Base-by-base conservation (phyloP, 2,888 invertebrate genomes). In the Tromatobia lineatoria region DNA sequence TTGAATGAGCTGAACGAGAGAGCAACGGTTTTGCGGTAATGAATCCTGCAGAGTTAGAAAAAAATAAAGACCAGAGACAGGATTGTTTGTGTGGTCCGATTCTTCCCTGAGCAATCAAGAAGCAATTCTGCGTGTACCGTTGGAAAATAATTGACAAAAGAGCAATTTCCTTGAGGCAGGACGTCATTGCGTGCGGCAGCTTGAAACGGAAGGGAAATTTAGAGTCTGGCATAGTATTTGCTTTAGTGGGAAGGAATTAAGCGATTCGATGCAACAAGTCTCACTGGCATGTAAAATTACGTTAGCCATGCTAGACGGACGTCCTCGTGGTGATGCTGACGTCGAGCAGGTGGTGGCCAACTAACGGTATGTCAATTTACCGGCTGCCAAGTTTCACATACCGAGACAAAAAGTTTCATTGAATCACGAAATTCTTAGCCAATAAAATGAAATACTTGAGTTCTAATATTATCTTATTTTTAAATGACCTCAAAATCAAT, bases 351-450 rank as follows among this genome's bases (percentile, higher is more conserved):
- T 66, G 38, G 54, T 67, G 54, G 25, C 20, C 10, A 69, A 57
- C 66, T 82, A 81, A 81, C 80, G 80, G 80, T 50, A 76, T 57
- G 69, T 23, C 69, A 76, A 76, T 76, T 75, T 81, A 69, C 61
- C 70, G 52, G 45, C 61, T 75, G 69, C 75, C 70, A 75, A 76
- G 75, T 70, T 81, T 70, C 70, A 45, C 57, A 64, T 52, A n/a
- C n/a, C n/a, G n/a, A n/a, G n/a, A n/a, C n/a, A n/a, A n/a, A n/a
- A n/a, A 29, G 29, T 29, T 29, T 29, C 29, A 4, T 29, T 29
- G 2, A 4, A 29, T 29, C 29, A 29, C 29, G 29, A 4, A 29
- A 3, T 3, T 29, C 4, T 29, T 29, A 29, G 29, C 4, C 29
- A 29, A 29, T 29, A 3, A 29, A 29, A 29, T 29, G 4, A 29